Evolutionary conservation across 92 coral and sea anemone genomes (phyloP), one percentile per base, ranked within the genome.

Genomic region (Desmophyllum pertusum): DNA sequence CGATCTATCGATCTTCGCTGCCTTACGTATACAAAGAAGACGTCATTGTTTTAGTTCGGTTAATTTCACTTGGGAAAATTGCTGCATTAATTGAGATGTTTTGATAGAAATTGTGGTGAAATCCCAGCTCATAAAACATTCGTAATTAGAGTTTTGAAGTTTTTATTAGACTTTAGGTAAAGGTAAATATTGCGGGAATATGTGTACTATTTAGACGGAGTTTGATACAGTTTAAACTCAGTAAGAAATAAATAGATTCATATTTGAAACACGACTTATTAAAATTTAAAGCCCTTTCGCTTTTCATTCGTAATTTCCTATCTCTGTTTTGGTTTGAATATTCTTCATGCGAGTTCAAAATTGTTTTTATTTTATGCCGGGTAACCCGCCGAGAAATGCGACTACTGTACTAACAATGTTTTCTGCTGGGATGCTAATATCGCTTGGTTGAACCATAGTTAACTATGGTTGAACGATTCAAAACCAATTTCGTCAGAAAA

Each of bases 281-380:
- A 82, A 82, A 82, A 62, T 82, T 82, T 82, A 71, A 70, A 55
- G 70, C 75, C 17, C 27, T 46, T 50, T 40, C 45, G 50, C 38
- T 37, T 23, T 37, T 46, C 19, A 66, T 36, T 80, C 33, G 65
- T n/a, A 48, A 80, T 46, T 80, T 48, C 36, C 64, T 67, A 78
- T 62, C 73, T 25, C 17, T 50, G 67, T 50, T 51, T 67, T 40
- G 18, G 83, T 41, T 41, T 27, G 77, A 69, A 46, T 67, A 38
- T n/a, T 31, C 50, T 66, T 70, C 17, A 18, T 70, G 67, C 25
- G 40, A 67, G 40, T 80, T 80, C 31, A 67, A 80, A 80, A 69
- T 80, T 80, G 84, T 80, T 80, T 48, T 67, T 27, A 68, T 23
- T 68, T 79, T 43, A 27, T 67, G 30, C 19, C 61, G 76, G n/a